Evolutionary conservation across 2,888 invertebrate species (phyloP).

Genomic region (Oxycera nigricornis): DNA sequence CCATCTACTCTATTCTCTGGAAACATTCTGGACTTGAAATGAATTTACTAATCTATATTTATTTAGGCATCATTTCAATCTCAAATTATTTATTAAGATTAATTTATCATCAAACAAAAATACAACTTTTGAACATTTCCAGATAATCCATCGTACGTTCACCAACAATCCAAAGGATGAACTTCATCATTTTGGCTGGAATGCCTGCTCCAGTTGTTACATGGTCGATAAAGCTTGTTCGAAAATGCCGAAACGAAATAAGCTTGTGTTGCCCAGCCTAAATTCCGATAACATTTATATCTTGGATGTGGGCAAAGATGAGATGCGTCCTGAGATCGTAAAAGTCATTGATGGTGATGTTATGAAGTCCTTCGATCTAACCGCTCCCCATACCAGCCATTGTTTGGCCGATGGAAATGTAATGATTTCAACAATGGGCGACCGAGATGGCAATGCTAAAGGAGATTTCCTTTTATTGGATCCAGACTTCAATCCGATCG

Average conservation of each 20-base stretch:
- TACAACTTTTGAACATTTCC: no score
- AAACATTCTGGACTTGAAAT: no score
- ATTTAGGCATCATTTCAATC: no score
- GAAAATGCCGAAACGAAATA: slow-evolving; percentile 69
- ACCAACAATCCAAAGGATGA: slow-evolving; percentile 84
- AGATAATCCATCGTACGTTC: slow-evolving; percentile 87
- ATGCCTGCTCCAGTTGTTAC: slow-evolving; percentile 93
- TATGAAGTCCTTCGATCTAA: slow-evolving; percentile 76
- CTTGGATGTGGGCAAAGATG: slow-evolving; percentile 79
- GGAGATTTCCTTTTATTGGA: slow-evolving; percentile 91
- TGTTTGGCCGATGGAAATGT: slow-evolving; percentile 92
- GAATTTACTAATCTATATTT: no score
- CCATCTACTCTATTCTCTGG: no score
- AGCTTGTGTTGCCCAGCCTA: slow-evolving; percentile 82
- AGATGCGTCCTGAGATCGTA: slow-evolving; percentile 74
- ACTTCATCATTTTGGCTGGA: slow-evolving; percentile 96
- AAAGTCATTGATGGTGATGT: slow-evolving; percentile 85
- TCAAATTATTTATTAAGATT: no score
- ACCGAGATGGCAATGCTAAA: slow-evolving; percentile 80
- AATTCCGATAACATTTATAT: slow-evolving; percentile 84
- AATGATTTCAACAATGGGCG: slow-evolving; percentile 95
- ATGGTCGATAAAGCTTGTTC: slow-evolving; percentile 60
- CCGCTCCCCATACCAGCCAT: slow-evolving; percentile 91
- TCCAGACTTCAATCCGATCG: slow-evolving; percentile 71
- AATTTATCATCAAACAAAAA: no score